Base-by-base conservation (phyloP, 2,797 vertebrate genomes). In the Cuniculus paca region DNA sequence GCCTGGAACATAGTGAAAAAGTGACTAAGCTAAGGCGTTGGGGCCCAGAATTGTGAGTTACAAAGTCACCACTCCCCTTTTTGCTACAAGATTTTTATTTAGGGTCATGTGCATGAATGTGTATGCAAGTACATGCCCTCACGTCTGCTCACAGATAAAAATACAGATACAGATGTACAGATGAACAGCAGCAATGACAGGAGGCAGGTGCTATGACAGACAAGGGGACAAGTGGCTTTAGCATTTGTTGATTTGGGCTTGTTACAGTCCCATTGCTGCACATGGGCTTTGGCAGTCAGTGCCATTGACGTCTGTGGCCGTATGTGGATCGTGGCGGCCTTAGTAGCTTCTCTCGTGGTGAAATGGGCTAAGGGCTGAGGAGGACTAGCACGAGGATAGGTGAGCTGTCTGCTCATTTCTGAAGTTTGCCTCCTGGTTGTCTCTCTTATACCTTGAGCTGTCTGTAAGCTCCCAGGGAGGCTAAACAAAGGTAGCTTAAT, bases 401-500 rank as follows among this genome's bases (percentile, higher is more conserved):
- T 97, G 96, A 94, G 22, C 83, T 65, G 92, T 97, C 96, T 97
- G 88, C 96, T 98, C 96, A 96, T 97, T 97, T 98, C 90, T 96
- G 97, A 84, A 96, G 97, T 96, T 97, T 98, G 97, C 97, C 94
- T 98, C 34, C 96, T 98, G 97, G 95, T 98, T 98, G 97, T 98
- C 98, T 97, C 96, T 98, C 91, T 96, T 93, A 95, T 91, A 97
- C 97, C 97, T 98, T 94, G 98, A 98, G 98, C 97, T 98, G 95
- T 97, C 98, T 83, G 39, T 97, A 97, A 98, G 97, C 98, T 98
- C 98, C 97, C 96, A 97, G 97, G 97, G 96, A 98, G 94, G 94
- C 96, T 95, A 86, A 89, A 92, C 0, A n/a, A 97, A 97, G 97
- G 98, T 97, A 98, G 98, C 98, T 98, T 99, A 99, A 99, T 98